Base-by-base conservation (phyloP, 2,888 invertebrate species). In the Pseudococcus viburni region DNA sequence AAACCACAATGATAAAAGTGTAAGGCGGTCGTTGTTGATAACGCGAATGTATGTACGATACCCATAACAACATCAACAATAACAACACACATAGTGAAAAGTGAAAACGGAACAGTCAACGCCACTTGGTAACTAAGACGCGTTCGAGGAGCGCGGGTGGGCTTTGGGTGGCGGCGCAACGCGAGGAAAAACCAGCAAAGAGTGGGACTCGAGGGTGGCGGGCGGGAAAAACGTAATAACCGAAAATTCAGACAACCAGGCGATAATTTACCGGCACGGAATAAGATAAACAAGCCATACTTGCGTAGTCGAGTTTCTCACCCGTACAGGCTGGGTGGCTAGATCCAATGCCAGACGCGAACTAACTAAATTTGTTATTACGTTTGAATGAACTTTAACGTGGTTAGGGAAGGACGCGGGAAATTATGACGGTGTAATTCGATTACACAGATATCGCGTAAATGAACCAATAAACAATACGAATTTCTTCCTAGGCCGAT, bases 161-260 rank as follows among this genome's bases (percentile, higher is more conserved):
- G 84, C 86, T 46, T n/a, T 59, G 46, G 17, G 77, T 33, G 26
- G 26, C 26, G 26, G 26, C 26, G 26, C 26, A 33, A 33, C 26
- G 26, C 26, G 26, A 33, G 26, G 26, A 33, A 33, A 33, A 33
- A 33, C 26, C 3, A 64, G 86, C 26, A 68, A 73, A 51, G 64
- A 51, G 48, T 48, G 46, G 46, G 9, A 11, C 48, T 85, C 26
- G 86, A 39, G 51, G 19, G 73, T 42, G 80, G 46, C 7, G 39
- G 59, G 68, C 68, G 22, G 64, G 64, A 88, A 88, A 85, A 88
- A 55, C 68, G 68, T 64, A 68, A 86, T 86, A 86, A 85, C 85
- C 73, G 85, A 85, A 85, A 73, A 85, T 68, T 64, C 86, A 86
- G 73, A 86, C 86, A 39, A 86, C 85, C 59, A 64, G 85, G 64